Conservation (phyloP, 2,113 vertebrate species). For the Thunnus thynnus region DNA sequence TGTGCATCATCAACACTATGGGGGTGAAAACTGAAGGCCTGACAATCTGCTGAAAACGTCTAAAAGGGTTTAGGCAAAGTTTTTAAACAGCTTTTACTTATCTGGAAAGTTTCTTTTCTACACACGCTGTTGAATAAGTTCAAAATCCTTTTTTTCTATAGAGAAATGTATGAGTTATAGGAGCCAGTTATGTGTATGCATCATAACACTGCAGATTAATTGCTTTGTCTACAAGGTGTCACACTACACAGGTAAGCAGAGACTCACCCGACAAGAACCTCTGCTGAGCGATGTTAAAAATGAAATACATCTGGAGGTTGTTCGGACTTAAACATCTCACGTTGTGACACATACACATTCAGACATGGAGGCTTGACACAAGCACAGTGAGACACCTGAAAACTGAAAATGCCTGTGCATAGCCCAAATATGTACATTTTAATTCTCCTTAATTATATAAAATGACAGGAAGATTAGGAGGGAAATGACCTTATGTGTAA, state of each 20-base stretch:
- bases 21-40: constrained; percentile 11
- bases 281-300: constrained; percentile 4
- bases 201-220: constrained; percentile 25
- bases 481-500: not conserved
- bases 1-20: not conserved
- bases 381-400: constrained; percentile 38
- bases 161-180: not conserved
- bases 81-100: constrained; percentile 2
- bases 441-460: not conserved
- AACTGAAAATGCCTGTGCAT: constrained; percentile 61
- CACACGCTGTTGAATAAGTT: constrained; percentile 8
- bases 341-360: constrained; percentile 28
- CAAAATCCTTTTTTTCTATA: not conserved
- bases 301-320: constrained; percentile 78
- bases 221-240: constrained; percentile 37
- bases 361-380: constrained; percentile 34
- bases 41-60: not conserved
- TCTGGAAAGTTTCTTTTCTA: constrained; percentile 14
- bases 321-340: constrained; percentile 8
- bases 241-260: constrained; percentile 47
- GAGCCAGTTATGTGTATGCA: constrained; percentile 24
- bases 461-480: constrained; percentile 12
- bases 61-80: constrained; percentile 8
- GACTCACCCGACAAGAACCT: constrained; percentile 65
- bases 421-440: constrained; percentile 65